phyloP scores from a whole-genome alignment of 2,113 vertebrate genomes.

The Microtus montanus region DNA sequence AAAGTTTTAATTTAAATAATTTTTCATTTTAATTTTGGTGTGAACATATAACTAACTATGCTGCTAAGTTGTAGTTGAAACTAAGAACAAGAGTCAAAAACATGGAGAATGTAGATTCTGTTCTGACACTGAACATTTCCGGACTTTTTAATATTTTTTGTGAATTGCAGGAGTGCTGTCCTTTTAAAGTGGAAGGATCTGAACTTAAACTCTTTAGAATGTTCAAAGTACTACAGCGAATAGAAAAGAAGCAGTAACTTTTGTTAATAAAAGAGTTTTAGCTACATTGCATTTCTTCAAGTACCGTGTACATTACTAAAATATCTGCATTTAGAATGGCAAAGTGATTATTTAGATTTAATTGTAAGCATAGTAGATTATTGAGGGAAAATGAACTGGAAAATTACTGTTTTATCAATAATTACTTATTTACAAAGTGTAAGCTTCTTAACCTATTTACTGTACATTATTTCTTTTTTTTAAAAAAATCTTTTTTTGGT shows the following conservation, averaged over 20 bases:
- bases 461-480: not conserved
- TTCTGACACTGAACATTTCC: not conserved
- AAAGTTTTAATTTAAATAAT: constrained; percentile 29
- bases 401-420: constrained; percentile 37
- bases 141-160: not conserved
- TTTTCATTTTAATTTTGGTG: not conserved
- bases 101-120: not conserved
- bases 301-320: not conserved
- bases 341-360: not conserved
- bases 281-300: constrained; percentile 32
- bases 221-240: not conserved
- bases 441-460: not conserved
- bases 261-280: constrained; percentile 38
- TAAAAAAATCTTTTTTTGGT: not conserved
- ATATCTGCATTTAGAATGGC: not conserved
- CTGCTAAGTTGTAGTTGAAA: not conserved
- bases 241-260: constrained; percentile 42
- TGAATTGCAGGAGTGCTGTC: not conserved
- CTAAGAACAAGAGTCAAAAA: not conserved
- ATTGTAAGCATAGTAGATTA: constrained; percentile 17
- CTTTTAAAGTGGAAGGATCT: constrained; percentile 27
- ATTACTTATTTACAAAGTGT: constrained; percentile 35
- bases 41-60: not conserved
- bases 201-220: constrained; percentile 41
- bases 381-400: not conserved